Percentiles rank a stretch among this genome's conserved stretches.
Conservation (phyloP, 2,113 vertebrate species). For the Arizona elegans region DNA sequence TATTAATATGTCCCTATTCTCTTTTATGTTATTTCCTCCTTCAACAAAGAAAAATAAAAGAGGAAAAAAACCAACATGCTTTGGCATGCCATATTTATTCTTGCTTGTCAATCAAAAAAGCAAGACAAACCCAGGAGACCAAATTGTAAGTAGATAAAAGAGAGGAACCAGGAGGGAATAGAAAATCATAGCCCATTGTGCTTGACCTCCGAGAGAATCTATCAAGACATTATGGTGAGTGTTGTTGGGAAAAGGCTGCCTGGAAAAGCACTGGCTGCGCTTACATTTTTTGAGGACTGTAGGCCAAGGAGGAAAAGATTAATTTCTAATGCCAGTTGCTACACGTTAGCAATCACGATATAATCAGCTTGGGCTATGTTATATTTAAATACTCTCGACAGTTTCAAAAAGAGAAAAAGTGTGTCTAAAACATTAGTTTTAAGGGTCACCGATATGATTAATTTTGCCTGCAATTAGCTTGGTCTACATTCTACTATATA, state of each 20-base stretch:
- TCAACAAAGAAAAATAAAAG: not conserved
- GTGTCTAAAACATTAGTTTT: slow-evolving; percentile 35
- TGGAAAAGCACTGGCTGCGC: slow-evolving; percentile 32
- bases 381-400: slow-evolving; percentile 62
- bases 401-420: slow-evolving; percentile 49
- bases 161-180: not conserved
- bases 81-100: slow-evolving; percentile 70
- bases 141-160: not conserved
- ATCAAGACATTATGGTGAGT: slow-evolving; percentile 25
- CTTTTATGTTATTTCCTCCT: slow-evolving; percentile 45
- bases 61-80: slow-evolving; percentile 65
- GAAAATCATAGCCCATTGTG: slow-evolving; percentile 7
- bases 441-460: not conserved
- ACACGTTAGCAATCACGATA: slow-evolving; percentile 64
- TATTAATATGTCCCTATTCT: slow-evolving; percentile 86
- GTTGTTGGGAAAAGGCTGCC: slow-evolving; percentile 27
- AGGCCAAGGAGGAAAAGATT: slow-evolving; percentile 31
- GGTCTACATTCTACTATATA: not conserved
- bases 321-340: slow-evolving; percentile 58
- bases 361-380: slow-evolving; percentile 59
- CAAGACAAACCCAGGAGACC: slow-evolving; percentile 30
- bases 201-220: slow-evolving; percentile 40
- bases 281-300: slow-evolving; percentile 44
- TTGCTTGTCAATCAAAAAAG: slow-evolving; percentile 62
- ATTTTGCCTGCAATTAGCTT: not conserved